phyloP scores from a whole-genome alignment of 2,888 invertebrate genomes.

The Cinara cedri region DNA sequence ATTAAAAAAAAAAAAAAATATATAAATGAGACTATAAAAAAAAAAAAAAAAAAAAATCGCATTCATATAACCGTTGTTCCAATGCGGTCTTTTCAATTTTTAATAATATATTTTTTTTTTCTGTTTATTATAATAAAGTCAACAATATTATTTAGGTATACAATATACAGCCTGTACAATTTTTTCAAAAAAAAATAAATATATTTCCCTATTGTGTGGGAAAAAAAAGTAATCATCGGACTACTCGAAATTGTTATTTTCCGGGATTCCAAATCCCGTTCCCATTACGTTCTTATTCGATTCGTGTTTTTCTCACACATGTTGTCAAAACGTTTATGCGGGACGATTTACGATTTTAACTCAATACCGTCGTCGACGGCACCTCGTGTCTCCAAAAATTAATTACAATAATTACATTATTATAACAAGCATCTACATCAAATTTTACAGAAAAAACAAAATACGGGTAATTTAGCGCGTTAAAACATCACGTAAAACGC shows the following conservation, averaged over 20 bases:
- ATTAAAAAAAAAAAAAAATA: constrained; percentile 24
- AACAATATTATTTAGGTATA: constrained; percentile 12
- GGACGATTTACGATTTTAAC: constrained; percentile 22
- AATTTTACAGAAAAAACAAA: too few species aligned
- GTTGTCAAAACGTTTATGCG: constrained; percentile 20
- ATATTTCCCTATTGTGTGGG: not conserved
- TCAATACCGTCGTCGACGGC: too few species aligned
- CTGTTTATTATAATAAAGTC: constrained; percentile 13
- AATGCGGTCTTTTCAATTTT: constrained; percentile 33
- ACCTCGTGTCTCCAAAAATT: too few species aligned
- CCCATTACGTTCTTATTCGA: constrained; percentile 24
- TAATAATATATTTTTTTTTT: constrained; percentile 28
- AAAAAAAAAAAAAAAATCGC: constrained; percentile 19
- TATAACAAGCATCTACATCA: too few species aligned
- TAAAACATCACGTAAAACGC: too few species aligned
- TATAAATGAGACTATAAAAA: constrained; percentile 25
- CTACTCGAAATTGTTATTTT: constrained; percentile 19
- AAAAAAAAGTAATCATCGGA: constrained; percentile 1
- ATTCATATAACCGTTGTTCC: constrained; percentile 22
- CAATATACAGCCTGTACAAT: not conserved
- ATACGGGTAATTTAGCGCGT: too few species aligned
- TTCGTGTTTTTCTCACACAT: constrained; percentile 19
- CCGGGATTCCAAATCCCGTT: constrained; percentile 5
- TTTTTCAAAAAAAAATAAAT: not conserved
- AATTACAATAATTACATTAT: too few species aligned